These are phyloP conservation scores for Struthidea cinerea DNA, from an alignment of 2,113 vertebrate species.

Conservation along the genomic window DNA sequence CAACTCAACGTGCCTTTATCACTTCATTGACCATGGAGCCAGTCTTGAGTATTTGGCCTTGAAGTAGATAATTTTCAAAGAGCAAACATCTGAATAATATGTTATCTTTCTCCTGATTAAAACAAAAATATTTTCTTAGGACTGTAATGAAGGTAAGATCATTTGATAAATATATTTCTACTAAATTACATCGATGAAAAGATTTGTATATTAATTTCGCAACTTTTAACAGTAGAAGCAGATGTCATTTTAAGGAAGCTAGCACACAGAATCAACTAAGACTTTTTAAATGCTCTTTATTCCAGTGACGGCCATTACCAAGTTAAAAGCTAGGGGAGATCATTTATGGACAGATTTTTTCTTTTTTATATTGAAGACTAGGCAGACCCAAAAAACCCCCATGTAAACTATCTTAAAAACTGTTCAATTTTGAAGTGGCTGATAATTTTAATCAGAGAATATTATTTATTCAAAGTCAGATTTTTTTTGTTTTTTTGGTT, in stretches of 20 bases:
- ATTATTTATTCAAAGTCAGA: neutral
- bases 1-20: neutral
- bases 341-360: neutral
- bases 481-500: neutral
- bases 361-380: neutral
- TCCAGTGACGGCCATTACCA: neutral
- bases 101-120: neutral
- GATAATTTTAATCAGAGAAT: neutral
- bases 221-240: neutral
- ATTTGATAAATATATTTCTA: neutral
- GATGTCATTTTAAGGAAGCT: neutral
- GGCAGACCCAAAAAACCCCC: rapidly evolving
- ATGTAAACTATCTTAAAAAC: neutral
- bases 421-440: neutral
- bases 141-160: neutral
- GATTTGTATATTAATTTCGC: neutral
- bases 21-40: neutral
- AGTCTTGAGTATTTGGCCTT: neutral
- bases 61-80: neutral
- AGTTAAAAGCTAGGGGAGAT: neutral
- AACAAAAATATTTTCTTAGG: neutral
- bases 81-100: neutral
- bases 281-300: neutral
- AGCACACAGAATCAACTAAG: neutral
- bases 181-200: neutral